Base-by-base conservation (phyloP, 2,888 invertebrate species). In the Prosapia bicincta region DNA sequence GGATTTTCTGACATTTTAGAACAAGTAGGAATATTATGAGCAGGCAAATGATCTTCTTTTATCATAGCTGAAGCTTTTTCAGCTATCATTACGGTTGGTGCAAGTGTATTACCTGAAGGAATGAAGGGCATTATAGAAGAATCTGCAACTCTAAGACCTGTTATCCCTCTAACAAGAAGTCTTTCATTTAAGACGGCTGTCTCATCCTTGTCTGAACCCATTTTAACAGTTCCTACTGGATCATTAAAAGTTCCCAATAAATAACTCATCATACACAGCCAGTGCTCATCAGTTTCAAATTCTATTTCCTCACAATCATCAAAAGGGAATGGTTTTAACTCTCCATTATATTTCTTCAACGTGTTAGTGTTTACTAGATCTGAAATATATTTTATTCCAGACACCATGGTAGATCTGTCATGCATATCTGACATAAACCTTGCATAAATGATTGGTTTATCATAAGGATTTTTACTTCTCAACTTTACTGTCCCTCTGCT, bases 181-280 rank as follows among this genome's bases (percentile, higher is more conserved):
- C 74, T 65, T 9, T 74, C 71, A 38, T 79, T 75, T 24, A 80
- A 78, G 54, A 80, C 80, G 15, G 80, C 80, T 2, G 76, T 74
- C 23, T 71, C 66, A 69, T 81, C 81, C 10, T 72, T 71, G n/a
- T 72, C 32, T 7, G 78, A 66, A 24, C 80, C 80, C 79, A 80
- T 80, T 20, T 75, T 77, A 30, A 73, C 77, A 20, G 80, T 80
- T 15, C 80, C 80, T 3, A 77, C 77, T 7, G 80, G 78, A 24
- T 79, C 79, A 25, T 78, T 78, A 20, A 77, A 79, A 1, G 80
- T 77, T 1, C 80, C 77, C 7, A 78, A 66, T 66, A 80, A 66
- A 26, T 80, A 76, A 66, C 78, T 77, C 69, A 80, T 26, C 24
- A 77, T 54, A 30, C 80, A 80, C 2, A 69, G 67, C 80, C 80